A percentile compares a stretch with the other conserved stretches of the same genome.
Evolutionary conservation across 2,113 vertebrate species (phyloP).

Genomic region (Macquaria australasica): DNA sequence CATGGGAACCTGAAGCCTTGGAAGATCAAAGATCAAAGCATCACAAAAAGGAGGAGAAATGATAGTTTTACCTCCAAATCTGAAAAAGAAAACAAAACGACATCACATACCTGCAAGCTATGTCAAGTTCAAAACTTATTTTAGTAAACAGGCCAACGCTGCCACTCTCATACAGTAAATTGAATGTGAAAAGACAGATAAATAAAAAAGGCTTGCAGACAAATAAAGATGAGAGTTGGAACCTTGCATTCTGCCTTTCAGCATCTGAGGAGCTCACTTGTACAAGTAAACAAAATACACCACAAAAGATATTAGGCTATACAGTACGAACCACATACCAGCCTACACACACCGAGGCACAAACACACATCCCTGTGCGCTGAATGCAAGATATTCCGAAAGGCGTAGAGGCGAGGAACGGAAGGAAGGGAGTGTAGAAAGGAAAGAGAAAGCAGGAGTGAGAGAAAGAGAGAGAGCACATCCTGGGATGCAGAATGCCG

Average conservation of each 20-base stretch:
- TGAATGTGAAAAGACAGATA: slow-evolving; percentile 37
- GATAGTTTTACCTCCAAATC: background rate
- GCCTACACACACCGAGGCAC: slow-evolving; percentile 43
- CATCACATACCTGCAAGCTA: slow-evolving; percentile 16
- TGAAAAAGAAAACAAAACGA: slow-evolving; percentile 4
- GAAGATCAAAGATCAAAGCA: slow-evolving; percentile 17
- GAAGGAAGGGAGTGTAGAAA: slow-evolving; percentile 65
- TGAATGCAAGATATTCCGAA: slow-evolving; percentile 69
- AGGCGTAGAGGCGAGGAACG: slow-evolving; percentile 52
- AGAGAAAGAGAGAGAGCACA: slow-evolving; percentile 50
- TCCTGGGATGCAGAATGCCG: slow-evolving; percentile 77
- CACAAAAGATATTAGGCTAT: slow-evolving; percentile 57
- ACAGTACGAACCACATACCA: slow-evolving; percentile 59
- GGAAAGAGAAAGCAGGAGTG: slow-evolving; percentile 52
- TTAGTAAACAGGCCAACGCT: slow-evolving; percentile 31
- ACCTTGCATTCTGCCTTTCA: slow-evolving; percentile 45
- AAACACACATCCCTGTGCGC: slow-evolving; percentile 42
- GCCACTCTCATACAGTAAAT: slow-evolving; percentile 32
- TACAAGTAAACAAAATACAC: slow-evolving; percentile 68
- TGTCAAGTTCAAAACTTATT: slow-evolving; percentile 42
- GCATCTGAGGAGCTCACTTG: slow-evolving; percentile 54
- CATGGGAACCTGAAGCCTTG: background rate
- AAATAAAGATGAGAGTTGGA: slow-evolving; percentile 46
- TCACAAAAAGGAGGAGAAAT: background rate
- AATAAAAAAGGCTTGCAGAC: slow-evolving; percentile 30